Base-by-base conservation (phyloP, 2,113 vertebrate genomes). In the Todiramphus saurophagus region DNA sequence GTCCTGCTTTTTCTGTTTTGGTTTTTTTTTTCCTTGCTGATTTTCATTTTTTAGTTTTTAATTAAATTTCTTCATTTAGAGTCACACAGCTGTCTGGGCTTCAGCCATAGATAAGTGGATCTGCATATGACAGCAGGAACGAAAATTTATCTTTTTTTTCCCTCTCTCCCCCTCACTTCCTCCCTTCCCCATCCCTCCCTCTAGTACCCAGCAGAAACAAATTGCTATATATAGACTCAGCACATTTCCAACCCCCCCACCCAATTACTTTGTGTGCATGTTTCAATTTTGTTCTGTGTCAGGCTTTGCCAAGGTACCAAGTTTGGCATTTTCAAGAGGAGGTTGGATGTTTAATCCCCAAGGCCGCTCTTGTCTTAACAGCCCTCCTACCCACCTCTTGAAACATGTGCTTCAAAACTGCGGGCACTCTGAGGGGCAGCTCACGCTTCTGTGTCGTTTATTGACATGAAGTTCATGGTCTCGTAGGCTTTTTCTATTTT, bases 21-120 rank as follows among this genome's bases (percentile, higher is more conserved):
- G 31, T 33, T 53, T 33, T 33, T 31, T 11, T 62, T 58, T 83
- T 74, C 21, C 20, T 67, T 66, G 30, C 58, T 72, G 51, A 66
- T 96, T 95, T 95, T 92, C 12, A 14, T 93, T 89, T 91, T 86
- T 95, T 37, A 53, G 63, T 93, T 94, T 96, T 97, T 91, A 94
- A 96, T 97, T 95, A 89, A 84, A 87, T 93, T 93, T 90, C 68
- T 91, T 91, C 86, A 81, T 95, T 95, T 94, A 35, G 78, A 93
- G 72, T 91, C 73, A 72, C 50, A 68, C 94, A 96, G 90, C 92
- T 97, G 87, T 90, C 95, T 96, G 90, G 78, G 81, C 64, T 96
- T 94, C 82, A 91, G 87, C 92, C 87, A 39, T 11, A 96, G 96
- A 93, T 94, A 94, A 97, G 79, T 91, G 62, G 87, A 82, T 96